Evolutionary conservation across 2,113 vertebrate species (phyloP).

Genomic region (Nesogale talazaci): DNA sequence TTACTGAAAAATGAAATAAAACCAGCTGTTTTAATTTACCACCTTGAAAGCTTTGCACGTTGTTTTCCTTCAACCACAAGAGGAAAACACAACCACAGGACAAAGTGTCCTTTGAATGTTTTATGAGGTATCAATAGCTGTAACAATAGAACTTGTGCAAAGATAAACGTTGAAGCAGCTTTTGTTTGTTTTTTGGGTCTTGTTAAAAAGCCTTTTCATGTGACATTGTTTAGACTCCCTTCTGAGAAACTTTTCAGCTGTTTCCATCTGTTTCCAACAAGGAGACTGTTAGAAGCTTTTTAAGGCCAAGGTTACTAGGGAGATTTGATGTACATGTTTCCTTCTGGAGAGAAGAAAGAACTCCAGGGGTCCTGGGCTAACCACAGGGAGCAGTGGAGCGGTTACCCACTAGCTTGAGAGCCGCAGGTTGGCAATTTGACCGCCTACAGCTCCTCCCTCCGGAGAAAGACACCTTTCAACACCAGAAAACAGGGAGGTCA

Average conservation of each 20-base stretch:
- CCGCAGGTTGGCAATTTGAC: no score
- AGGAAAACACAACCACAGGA: constrained; percentile 46
- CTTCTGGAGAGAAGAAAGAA: constrained; percentile 18
- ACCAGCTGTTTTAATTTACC: constrained; percentile 27
- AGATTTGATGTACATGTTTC: constrained; percentile 44
- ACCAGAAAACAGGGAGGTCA: no score
- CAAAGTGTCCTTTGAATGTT: constrained; percentile 18
- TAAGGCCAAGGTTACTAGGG: constrained; percentile 37
- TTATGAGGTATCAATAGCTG: constrained; percentile 21
- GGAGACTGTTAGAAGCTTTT: constrained; percentile 46
- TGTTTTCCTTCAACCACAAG: constrained; percentile 2
- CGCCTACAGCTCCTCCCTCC: no score
- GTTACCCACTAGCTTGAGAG: neutral
- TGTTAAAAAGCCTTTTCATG: constrained; percentile 60
- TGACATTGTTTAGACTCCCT: constrained; percentile 67
- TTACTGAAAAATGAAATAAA: neutral
- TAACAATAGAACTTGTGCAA: neutral
- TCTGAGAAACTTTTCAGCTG: constrained; percentile 58
- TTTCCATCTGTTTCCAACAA: constrained; percentile 16
- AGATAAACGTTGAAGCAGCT: constrained; percentile 47
- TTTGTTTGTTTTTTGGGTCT: neutral
- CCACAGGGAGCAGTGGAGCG: neutral
- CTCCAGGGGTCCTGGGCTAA: no score
- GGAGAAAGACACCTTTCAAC: no score
- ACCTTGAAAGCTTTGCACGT: constrained; percentile 10